These are phyloP conservation scores for Rhegmatorhina hoffmannsi DNA, from an alignment of 2,113 vertebrate species.

Conservation along the genomic window DNA sequence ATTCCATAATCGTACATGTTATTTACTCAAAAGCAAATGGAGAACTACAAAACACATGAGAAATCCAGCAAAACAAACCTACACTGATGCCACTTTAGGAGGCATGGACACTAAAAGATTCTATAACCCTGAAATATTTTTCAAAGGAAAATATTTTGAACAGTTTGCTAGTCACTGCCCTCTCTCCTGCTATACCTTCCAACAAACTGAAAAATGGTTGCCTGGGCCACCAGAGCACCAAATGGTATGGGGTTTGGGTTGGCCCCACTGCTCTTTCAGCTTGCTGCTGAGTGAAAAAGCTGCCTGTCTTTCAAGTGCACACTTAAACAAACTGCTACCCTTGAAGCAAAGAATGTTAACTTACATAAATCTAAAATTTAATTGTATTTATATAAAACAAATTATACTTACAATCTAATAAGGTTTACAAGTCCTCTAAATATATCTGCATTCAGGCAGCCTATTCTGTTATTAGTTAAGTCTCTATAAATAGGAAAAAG, in stretches of 20 bases:
- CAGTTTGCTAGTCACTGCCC: neutral
- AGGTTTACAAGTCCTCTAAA: conserved; percentile 92
- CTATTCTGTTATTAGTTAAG: conserved; percentile 94
- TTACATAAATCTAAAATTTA: neutral
- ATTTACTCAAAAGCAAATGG: neutral
- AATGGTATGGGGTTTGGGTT: neutral
- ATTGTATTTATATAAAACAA: neutral
- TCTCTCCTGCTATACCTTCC: neutral
- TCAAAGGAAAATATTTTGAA: neutral
- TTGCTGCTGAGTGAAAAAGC: neutral
- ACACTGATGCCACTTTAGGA: neutral
- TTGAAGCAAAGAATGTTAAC: neutral
- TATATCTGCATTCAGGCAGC: conserved; percentile 91
- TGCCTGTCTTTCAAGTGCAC: neutral
- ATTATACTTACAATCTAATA: conserved; percentile 88
- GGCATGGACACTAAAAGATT: neutral
- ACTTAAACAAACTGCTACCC: neutral
- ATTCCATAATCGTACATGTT: neutral
- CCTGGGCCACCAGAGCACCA: neutral
- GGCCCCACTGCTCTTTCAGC: neutral
- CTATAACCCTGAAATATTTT: neutral
- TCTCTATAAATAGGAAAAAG: conserved; percentile 76
- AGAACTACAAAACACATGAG: neutral
- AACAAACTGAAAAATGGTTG: neutral
- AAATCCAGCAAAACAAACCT: neutral